Evolutionary conservation across 2,113 vertebrate species (phyloP), one percentile per base, ranked within the genome.

Genomic region (Miniopterus natalensis): DNA sequence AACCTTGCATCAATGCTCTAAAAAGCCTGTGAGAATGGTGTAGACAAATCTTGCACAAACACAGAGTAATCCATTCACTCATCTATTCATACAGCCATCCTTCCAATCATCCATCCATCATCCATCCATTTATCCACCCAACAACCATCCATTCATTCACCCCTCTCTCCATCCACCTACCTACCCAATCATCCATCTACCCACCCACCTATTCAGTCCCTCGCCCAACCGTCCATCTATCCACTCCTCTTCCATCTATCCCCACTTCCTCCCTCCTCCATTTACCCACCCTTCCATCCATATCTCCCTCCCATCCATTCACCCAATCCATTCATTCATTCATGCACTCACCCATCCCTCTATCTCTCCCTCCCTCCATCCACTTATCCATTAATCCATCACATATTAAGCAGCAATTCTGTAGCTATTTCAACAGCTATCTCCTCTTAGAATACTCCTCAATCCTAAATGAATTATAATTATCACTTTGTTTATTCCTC

Each of bases 401-500:
- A 77, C 27, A 18, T 74, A 68, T 86, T 63, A 84, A 63, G 40
- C 23, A 66, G 15, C 11, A 77, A 79, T 68, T 78, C 51, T 80
- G 8, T 12, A 73, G 29, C 25, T 40, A 81, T 14, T 45, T 75
- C 51, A 84, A 21, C 2, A 68, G 27, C 49, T 57, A 77, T 49
- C 73, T 81, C 55, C 18, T n/a, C 47, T 66, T 84, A 88, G 31
- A 85, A 77, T 77, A 85, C 6, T 88, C 61, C 21, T 59, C 23
- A 90, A 51, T 29, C 51, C 55, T 83, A n/a, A 55, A 40, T 88
- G 15, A 78, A 81, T 11, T 71, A 53, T 65, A 86, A 91, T 66
- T 61, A 90, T 45, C 53, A 75, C n/a, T 65, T 85, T 88, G 20
- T 73, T 49, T 88, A 73, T 63, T 86, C 79, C 36, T 80, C 73